Percentiles rank a stretch among this genome's conserved stretches.
Conservation (phyloP, 1,140 invertebrate species). For the Musca domestica region DNA sequence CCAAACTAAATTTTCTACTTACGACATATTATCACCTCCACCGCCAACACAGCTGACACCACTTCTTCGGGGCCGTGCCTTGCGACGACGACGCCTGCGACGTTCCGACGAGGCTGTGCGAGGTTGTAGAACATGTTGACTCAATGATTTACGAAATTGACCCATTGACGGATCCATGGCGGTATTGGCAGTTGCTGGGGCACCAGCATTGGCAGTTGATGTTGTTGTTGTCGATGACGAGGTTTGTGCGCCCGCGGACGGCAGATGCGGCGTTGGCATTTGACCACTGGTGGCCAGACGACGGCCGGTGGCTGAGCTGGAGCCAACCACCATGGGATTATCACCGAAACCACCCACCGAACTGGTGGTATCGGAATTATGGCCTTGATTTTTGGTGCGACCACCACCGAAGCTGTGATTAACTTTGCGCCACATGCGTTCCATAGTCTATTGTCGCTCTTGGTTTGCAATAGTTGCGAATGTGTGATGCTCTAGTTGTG, state of each 20-base stretch:
- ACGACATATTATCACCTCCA: slow-evolving; percentile 51
- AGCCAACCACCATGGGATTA: slow-evolving; percentile 39
- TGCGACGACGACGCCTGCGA: slow-evolving; percentile 41
- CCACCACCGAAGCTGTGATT: slow-evolving; percentile 44
- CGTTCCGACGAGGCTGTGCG: slow-evolving; percentile 49
- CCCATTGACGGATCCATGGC: not conserved
- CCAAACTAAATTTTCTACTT: slow-evolving; percentile 31
- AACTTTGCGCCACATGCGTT: slow-evolving; percentile 53
- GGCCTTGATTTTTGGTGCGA: slow-evolving; percentile 23
- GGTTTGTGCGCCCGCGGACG: not conserved
- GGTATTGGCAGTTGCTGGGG: not conserved
- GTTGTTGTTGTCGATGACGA: not conserved
- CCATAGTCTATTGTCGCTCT: slow-evolving; percentile 35
- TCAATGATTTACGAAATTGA: slow-evolving; percentile 43
- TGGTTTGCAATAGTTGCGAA: not conserved
- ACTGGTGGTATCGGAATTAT: slow-evolving; percentile 44
- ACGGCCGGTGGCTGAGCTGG: slow-evolving; percentile 47
- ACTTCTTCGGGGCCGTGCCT: slow-evolving; percentile 45
- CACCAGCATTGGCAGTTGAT: not conserved
- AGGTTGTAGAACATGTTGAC: slow-evolving; percentile 50
- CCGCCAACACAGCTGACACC: slow-evolving; percentile 47
- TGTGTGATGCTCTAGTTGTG: not conserved
- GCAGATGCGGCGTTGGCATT: not conserved
- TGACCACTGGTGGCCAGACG: slow-evolving; percentile 44
- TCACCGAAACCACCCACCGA: slow-evolving; percentile 49